Conservation (phyloP, 1,140 invertebrate genomes). For the Andrena cerasifolii region DNA sequence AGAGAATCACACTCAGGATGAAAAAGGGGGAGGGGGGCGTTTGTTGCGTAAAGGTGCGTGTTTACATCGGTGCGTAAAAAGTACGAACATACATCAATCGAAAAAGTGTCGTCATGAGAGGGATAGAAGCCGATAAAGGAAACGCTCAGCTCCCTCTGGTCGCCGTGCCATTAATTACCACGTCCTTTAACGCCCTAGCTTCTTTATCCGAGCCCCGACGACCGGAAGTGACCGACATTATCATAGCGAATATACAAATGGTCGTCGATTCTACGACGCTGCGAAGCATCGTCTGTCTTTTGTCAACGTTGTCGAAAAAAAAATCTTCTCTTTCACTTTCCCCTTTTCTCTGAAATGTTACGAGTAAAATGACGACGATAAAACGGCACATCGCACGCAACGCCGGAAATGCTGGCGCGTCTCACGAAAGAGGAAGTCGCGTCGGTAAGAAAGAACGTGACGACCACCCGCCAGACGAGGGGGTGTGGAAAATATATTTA, state of each 20-base stretch:
- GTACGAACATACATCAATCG: constrained; percentile 67
- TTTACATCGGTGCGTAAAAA: constrained; percentile 63
- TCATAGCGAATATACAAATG: constrained; percentile 16
- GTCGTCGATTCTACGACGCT: not conserved
- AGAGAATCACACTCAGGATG: constrained; percentile 59
- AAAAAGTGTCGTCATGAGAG: constrained; percentile 57
- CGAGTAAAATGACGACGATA: no score
- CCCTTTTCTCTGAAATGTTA: not conserved
- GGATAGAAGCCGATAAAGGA: constrained; percentile 51
- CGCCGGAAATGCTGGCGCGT: not conserved
- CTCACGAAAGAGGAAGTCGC: constrained; percentile 12
- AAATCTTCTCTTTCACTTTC: not conserved
- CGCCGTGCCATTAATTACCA: constrained; percentile 16
- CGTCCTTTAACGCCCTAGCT: not conserved
- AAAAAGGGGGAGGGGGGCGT: constrained; percentile 43
- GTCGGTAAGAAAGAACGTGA: constrained; percentile 37
- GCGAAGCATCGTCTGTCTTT: not conserved
- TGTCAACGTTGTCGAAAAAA: not conserved
- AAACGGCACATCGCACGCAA: not conserved
- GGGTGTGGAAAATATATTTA: constrained; percentile 13
- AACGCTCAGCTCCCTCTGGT: constrained; percentile 25
- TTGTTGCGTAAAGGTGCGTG: constrained; percentile 59
- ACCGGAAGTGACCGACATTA: not conserved
- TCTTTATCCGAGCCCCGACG: not conserved
- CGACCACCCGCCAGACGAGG: not conserved